Conservation (phyloP, 2,113 vertebrate genomes). For the Microtus montanus region DNA sequence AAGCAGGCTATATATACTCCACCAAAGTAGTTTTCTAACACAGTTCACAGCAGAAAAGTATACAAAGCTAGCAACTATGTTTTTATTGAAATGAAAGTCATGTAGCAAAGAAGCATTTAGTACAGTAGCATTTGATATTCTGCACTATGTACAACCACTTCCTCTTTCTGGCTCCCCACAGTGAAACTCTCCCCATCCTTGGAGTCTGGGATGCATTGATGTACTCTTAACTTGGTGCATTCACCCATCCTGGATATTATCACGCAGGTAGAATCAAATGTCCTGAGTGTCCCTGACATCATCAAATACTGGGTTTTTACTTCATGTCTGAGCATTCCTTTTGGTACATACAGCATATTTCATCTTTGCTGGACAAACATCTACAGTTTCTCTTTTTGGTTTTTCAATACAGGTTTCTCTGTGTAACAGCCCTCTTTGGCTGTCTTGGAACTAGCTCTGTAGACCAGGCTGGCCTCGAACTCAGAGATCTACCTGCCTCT, state of each 20-base stretch:
- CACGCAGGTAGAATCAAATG: neutral
- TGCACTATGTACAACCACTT: neutral
- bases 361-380: neutral
- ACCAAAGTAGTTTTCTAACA: neutral
- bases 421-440: neutral
- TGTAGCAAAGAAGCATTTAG: constrained; percentile 14
- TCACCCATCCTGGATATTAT: neutral
- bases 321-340: neutral
- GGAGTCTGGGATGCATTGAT: neutral
- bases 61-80: neutral
- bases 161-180: neutral
- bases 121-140: neutral
- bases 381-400: neutral
- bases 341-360: neutral
- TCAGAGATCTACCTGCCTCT: neutral
- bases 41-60: neutral
- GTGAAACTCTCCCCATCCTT: neutral
- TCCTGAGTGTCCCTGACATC: neutral
- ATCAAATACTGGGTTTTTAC: neutral
- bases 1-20: neutral
- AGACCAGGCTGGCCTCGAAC: neutral
- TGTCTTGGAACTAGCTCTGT: neutral
- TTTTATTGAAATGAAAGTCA: constrained; percentile 50
- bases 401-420: neutral
- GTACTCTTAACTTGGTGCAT: neutral